Evolutionary conservation across 2,888 invertebrate species (phyloP).

Genomic region (Xanthorhoe spadicearia): DNA sequence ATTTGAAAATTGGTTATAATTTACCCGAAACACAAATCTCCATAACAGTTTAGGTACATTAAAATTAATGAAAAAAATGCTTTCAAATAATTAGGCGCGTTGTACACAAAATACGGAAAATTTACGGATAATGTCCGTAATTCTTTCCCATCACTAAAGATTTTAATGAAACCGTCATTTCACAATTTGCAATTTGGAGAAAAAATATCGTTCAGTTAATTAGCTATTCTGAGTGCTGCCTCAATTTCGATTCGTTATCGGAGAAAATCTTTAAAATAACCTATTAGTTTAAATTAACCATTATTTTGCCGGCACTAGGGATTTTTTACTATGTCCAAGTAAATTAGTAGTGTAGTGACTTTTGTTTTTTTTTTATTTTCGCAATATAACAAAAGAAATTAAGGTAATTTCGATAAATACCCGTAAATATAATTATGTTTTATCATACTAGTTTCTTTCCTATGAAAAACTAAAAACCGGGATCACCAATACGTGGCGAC

Average conservation of each 20-base stretch:
- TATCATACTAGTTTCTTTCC: too few relatives aligned
- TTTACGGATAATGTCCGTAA: slow-evolving; percentile 11
- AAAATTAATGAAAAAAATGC: neutral
- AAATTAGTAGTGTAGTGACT: neutral
- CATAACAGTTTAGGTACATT: too few relatives aligned
- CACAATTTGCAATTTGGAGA: slow-evolving; percentile 42
- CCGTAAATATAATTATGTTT: too few relatives aligned
- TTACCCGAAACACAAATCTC: too few relatives aligned
- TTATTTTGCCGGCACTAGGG: neutral
- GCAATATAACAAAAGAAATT: too few relatives aligned
- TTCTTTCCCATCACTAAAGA: slow-evolving; percentile 38
- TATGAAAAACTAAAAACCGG: too few relatives aligned
- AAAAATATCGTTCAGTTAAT: slow-evolving; percentile 42
- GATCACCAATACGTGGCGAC: too few relatives aligned
- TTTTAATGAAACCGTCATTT: slow-evolving; percentile 39
- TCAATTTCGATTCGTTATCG: slow-evolving; percentile 34
- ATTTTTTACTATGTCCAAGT: neutral
- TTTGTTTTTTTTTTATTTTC: too few relatives aligned
- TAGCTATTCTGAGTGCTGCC: slow-evolving; percentile 32
- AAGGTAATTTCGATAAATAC: too few relatives aligned
- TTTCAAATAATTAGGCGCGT: slow-evolving; percentile 5
- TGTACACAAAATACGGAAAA: slow-evolving; percentile 4
- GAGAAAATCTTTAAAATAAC: slow-evolving; percentile 17
- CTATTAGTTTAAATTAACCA: neutral
- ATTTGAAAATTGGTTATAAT: too few relatives aligned